phyloP scores from a whole-genome alignment of 2,113 vertebrate genomes.

The Noctilio leporinus region DNA sequence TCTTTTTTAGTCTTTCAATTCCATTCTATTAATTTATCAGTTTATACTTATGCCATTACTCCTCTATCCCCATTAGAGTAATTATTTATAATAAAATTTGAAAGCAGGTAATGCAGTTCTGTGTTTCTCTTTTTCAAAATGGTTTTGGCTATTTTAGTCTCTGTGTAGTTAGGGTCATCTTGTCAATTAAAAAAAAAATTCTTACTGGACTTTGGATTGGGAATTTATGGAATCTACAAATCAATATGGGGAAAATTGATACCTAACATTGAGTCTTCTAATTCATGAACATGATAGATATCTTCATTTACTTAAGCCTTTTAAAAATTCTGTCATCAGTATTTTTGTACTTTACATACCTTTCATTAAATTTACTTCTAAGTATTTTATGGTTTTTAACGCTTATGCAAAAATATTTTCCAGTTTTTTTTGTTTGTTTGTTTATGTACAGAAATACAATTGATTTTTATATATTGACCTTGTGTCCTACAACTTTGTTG shows the following conservation, averaged over 20 bases:
- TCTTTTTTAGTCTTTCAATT: background rate
- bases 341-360: background rate
- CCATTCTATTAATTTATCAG: background rate
- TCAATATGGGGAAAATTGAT: background rate
- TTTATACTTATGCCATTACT: background rate
- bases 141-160: background rate
- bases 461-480: background rate
- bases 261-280: background rate
- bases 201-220: background rate
- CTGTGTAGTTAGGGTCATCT: background rate
- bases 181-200: background rate
- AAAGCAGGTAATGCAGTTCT: background rate
- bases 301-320: constrained; percentile 6
- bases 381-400: background rate
- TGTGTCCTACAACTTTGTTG: background rate
- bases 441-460: background rate
- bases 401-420: background rate
- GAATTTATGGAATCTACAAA: background rate
- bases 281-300: background rate
- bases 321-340: background rate
- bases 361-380: background rate
- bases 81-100: background rate
- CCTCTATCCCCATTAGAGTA: background rate
- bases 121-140: background rate
- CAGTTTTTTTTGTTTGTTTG: background rate